Evolutionary conservation across 2,888 invertebrate species (phyloP), one percentile per base, ranked within the genome.

Genomic region (Drosophila cognata): DNA sequence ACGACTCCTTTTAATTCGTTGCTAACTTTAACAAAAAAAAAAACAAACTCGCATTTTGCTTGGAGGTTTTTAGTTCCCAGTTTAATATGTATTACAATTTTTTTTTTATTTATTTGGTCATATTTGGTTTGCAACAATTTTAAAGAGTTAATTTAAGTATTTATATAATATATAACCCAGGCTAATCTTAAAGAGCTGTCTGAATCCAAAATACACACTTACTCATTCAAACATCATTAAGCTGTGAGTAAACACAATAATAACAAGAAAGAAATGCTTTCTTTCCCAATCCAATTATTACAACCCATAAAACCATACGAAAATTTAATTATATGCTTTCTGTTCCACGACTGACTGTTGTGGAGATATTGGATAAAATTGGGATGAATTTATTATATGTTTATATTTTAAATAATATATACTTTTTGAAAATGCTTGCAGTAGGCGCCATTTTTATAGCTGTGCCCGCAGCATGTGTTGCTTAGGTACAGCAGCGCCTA

Each of bases 61-160:
- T 46, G 31, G 10, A 31, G 62, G 60, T 35, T 29, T 16, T 31
- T 3, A 52, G 38, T 59, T 36, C 53, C 33, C 52, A 58, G 64
- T 68, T 33, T 33, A 25, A 69, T 56, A 48, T 65, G 48, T 59
- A 53, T 53, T 61, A 18, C 16, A 36, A 36, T 56, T 38, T 51
- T 36, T 60, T 66, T 52, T 61, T 58, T 36, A 61, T 53, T 59
- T 69, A 69, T 67, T 60, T 76, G 70, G 58, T 48, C 61, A 69
- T 63, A 38, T 64, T 67, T 77, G 58, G 50, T 56, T 71, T 62
- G 29, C 46, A 51, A 50, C 29, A 50, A 62, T 55, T 68, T 75
- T 68, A 33, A 65, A 68, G 63, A 78, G 80, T 78, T 84, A 77
- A 78, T 81, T 71, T 67, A 78, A 8, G 8, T 31, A 31, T 10